These are phyloP conservation scores for Pseudomyrmex pallidus DNA, from an alignment of 1,140 invertebrate genomes.

Conservation along the genomic window DNA sequence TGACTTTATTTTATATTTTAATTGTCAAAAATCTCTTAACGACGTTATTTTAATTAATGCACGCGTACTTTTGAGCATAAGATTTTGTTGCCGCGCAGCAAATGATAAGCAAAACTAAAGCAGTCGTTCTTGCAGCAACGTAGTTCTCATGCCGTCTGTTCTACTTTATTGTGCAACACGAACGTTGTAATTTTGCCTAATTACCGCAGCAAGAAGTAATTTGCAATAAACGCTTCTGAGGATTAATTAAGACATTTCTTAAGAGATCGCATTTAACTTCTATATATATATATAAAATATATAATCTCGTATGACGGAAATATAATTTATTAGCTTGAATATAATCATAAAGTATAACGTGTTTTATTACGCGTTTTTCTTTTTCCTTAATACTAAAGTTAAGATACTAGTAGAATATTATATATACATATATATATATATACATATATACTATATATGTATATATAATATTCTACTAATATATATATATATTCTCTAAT, in stretches of 20 bases:
- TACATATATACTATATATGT: too few species aligned
- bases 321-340: slow-evolving; percentile 44
- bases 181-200: slow-evolving; percentile 73
- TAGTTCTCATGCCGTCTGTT: slow-evolving; percentile 67
- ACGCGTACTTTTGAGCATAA: slow-evolving; percentile 16
- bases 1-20: too few species aligned
- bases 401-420: too few species aligned
- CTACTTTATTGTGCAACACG: slow-evolving; percentile 69
- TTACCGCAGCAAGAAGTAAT: slow-evolving; percentile 71
- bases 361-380: neutral
- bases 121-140: slow-evolving; percentile 50
- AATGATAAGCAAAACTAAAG: slow-evolving; percentile 71
- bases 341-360: slow-evolving; percentile 15
- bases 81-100: slow-evolving; percentile 51
- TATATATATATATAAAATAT: neutral
- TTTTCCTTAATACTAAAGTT: too few species aligned
- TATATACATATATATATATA: too few species aligned
- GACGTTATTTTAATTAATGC: slow-evolving; percentile 32
- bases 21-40: slow-evolving; percentile 18
- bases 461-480: too few species aligned
- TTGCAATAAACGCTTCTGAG: slow-evolving; percentile 71
- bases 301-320: slow-evolving; percentile 34
- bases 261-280: slow-evolving; percentile 64
- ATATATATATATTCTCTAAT: too few species aligned
- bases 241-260: slow-evolving; percentile 75